Evolutionary conservation across 2,797 vertebrate species (phyloP).

Genomic region (Protosalanx chinensis): DNA sequence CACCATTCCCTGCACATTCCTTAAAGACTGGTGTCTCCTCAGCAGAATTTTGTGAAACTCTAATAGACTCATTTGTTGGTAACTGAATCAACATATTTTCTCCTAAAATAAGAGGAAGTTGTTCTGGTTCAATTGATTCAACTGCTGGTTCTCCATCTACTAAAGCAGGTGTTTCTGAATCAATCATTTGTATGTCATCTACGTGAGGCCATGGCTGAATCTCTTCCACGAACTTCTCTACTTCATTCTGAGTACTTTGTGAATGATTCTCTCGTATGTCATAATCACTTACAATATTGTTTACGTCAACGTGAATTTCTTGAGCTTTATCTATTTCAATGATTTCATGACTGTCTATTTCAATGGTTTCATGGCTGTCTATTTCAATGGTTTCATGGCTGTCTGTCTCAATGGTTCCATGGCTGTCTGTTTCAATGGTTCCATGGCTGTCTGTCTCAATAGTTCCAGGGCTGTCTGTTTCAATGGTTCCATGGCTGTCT

Average conservation of each 20-base stretch:
- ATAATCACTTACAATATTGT: conserved; percentile 13
- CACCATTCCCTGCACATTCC: conserved; percentile 34
- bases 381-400: too few species aligned
- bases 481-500: too few species aligned
- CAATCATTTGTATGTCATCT: conserved; percentile 40
- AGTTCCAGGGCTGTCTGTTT: too few species aligned
- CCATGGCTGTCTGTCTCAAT: too few species aligned
- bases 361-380: too few species aligned
- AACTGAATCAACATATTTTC: neutral
- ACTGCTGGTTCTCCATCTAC: conserved; percentile 44
- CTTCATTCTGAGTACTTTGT: conserved; percentile 5
- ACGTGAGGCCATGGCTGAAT: conserved; percentile 25
- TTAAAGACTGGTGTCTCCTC: conserved; percentile 9
- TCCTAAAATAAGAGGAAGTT: conserved; percentile 26
- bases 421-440: too few species aligned
- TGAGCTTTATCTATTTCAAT: conserved; percentile 30
- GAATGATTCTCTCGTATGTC: conserved; percentile 15
- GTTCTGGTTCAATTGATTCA: conserved; percentile 36
- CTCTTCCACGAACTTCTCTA: conserved; percentile 56
- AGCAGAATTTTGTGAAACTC: conserved; percentile 42
- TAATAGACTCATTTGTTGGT: conserved; percentile 31
- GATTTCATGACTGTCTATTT: neutral
- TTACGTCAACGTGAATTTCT: conserved; percentile 19
- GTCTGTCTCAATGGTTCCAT: too few species aligned
- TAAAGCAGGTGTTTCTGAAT: conserved; percentile 36